These are phyloP conservation scores for Paragorgia papillata DNA, from an alignment of 92 coral and sea anemone species.

Conservation along the genomic window DNA sequence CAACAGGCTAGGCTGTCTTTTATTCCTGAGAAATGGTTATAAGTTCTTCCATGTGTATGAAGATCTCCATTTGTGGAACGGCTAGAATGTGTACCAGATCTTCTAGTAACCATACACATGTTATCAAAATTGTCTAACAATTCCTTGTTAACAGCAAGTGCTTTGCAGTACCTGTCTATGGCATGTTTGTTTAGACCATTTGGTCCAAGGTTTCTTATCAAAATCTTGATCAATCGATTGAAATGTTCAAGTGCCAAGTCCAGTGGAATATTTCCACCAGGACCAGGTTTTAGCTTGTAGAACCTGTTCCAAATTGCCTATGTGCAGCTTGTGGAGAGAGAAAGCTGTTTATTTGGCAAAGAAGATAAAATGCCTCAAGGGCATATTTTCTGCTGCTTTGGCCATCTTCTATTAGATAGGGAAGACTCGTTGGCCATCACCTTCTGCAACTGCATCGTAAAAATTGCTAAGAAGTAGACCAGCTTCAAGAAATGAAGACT, in stretches of 20 bases:
- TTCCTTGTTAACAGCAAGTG: slow-evolving; percentile 18
- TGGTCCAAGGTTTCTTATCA: slow-evolving; percentile 17
- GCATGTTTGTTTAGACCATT: slow-evolving; percentile 13
- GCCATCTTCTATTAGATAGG: slow-evolving; percentile 19
- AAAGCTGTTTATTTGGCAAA: slow-evolving; percentile 32
- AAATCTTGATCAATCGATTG: slow-evolving; percentile 21
- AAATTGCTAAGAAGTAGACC: slow-evolving; percentile 6
- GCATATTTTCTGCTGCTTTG: slow-evolving; percentile 38
- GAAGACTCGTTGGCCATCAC: slow-evolving; percentile 34
- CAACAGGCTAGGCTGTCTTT: slow-evolving; percentile 27
- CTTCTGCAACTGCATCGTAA: slow-evolving; percentile 21
- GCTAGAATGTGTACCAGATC: slow-evolving; percentile 28
- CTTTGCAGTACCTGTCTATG: slow-evolving; percentile 26
- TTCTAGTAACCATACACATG: not conserved
- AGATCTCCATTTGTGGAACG: slow-evolving; percentile 7
- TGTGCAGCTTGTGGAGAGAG: slow-evolving; percentile 34
- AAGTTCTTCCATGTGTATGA: slow-evolving; percentile 16
- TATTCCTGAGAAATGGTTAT: slow-evolving; percentile 15
- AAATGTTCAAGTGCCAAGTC: slow-evolving; percentile 39
- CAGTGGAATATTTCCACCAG: slow-evolving; percentile 39
- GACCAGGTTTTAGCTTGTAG: slow-evolving; percentile 19
- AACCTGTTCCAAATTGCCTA: slow-evolving; percentile 25
- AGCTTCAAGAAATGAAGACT: slow-evolving; percentile 22
- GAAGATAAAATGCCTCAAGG: slow-evolving; percentile 25
- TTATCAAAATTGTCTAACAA: slow-evolving; percentile 15